Conservation (phyloP, 2,113 vertebrate genomes). For the Pongo pygmaeus region DNA sequence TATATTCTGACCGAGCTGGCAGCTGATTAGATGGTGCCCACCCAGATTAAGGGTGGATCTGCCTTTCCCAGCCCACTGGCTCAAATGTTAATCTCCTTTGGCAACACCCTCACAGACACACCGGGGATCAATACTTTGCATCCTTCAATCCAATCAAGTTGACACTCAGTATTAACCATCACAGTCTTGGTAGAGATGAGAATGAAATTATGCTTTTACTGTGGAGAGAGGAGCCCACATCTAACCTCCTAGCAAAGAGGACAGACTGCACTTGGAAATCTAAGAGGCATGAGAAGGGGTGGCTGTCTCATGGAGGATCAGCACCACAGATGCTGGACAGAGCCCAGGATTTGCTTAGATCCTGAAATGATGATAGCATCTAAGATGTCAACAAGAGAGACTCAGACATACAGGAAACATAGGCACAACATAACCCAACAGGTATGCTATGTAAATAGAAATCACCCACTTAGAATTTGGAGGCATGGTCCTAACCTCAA, state of each 20-base stretch:
- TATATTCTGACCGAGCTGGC: too few relatives aligned
- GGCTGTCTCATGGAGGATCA: neutral
- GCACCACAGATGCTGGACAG: neutral
- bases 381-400: too few relatives aligned
- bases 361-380: neutral
- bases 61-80: too few relatives aligned
- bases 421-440: neutral
- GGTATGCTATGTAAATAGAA: neutral
- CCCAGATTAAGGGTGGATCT: too few relatives aligned
- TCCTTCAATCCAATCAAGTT: too few relatives aligned
- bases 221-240: neutral
- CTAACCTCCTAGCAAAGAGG: neutral
- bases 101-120: too few relatives aligned
- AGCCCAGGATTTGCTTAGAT: neutral
- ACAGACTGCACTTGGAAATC: neutral
- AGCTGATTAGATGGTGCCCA: too few relatives aligned
- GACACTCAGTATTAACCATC: too few relatives aligned
- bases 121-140: too few relatives aligned
- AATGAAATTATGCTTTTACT: neutral
- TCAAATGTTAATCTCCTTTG: too few relatives aligned
- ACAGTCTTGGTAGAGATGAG: neutral
- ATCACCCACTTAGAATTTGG: accelerated
- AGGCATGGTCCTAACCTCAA: accelerated
- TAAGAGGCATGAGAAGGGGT: accelerated
- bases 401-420: neutral